phyloP scores from a whole-genome alignment of 2,113 vertebrate genomes.

The Gambusia affinis region DNA sequence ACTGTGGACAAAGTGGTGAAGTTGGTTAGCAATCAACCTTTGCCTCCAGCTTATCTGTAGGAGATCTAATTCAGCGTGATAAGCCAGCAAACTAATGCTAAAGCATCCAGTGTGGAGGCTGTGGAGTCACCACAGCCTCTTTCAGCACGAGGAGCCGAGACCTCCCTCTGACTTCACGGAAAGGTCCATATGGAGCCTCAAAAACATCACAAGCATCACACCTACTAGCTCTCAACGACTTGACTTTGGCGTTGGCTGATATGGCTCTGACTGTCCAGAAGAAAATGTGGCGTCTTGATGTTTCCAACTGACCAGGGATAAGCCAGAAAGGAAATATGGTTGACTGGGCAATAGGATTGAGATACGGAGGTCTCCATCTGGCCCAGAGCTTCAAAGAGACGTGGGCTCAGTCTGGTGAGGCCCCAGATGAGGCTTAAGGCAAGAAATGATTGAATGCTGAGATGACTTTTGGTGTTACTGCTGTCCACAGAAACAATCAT shows the following conservation, averaged over 20 bases:
- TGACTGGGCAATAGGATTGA: conserved; percentile 72
- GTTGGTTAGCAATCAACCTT: conserved; percentile 60
- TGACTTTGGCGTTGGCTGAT: conserved; percentile 68
- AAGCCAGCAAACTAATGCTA: conserved; percentile 58
- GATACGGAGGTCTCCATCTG: conserved; percentile 70
- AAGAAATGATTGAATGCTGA: conserved; percentile 59
- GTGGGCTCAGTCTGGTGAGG: conserved; percentile 41
- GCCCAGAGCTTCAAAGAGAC: conserved; percentile 68
- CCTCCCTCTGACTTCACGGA: conserved; percentile 65
- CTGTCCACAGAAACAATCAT: conserved; percentile 17
- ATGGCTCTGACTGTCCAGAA: conserved; percentile 61
- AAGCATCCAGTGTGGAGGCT: conserved; percentile 53
- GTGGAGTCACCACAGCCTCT: conserved; percentile 54
- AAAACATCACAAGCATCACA: conserved; percentile 74
- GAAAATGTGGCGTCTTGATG: conserved; percentile 75
- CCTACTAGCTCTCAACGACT: conserved; percentile 56
- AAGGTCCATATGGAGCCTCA: conserved; percentile 57
- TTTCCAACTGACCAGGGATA: conserved; percentile 73
- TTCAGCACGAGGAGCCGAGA: conserved; percentile 52
- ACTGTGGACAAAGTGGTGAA: conserved; percentile 49
- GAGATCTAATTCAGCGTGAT: conserved; percentile 73
- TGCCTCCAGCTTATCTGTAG: conserved; percentile 54
- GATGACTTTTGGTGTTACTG: conserved; percentile 65
- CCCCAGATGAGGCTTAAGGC: conserved; percentile 65
- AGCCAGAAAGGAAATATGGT: conserved; percentile 73